Conservation (phyloP, 2,113 vertebrate genomes). For the Rhinopomastus cyanomelas region DNA sequence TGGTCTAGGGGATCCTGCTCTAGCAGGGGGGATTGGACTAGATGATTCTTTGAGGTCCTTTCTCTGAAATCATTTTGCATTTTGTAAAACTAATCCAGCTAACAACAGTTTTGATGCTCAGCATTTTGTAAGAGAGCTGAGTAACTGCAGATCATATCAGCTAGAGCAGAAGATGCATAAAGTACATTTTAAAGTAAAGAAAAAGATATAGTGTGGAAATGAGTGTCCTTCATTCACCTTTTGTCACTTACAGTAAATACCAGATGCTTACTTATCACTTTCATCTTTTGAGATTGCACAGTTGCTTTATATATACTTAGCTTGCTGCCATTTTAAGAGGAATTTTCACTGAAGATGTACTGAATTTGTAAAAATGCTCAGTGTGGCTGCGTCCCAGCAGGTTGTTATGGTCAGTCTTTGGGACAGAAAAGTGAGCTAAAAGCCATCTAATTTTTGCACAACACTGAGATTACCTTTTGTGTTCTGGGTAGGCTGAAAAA, state of each 20-base stretch:
- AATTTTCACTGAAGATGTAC: background rate
- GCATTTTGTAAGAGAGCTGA: background rate
- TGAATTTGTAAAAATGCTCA: background rate
- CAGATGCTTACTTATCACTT: slow-evolving; percentile 20
- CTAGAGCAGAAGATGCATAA: background rate
- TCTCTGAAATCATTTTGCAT: background rate
- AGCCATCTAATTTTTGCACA: background rate
- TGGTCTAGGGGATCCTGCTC: too few species aligned
- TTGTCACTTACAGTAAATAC: slow-evolving; percentile 51
- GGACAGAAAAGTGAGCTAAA: background rate
- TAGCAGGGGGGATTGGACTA: too few species aligned
- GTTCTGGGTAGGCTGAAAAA: background rate
- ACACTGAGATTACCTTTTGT: background rate
- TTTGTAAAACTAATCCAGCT: background rate
- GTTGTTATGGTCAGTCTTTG: background rate
- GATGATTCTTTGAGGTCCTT: too few species aligned
- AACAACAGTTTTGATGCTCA: background rate
- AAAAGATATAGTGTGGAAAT: slow-evolving; percentile 20
- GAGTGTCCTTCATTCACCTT: slow-evolving; percentile 19
- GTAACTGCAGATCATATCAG: slow-evolving; percentile 11
- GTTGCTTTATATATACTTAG: background rate
- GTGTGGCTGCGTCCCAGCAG: background rate
- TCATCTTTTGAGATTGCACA: background rate
- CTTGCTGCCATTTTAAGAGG: background rate
- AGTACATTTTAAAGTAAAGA: slow-evolving; percentile 22